Base-by-base conservation (phyloP, 2,888 invertebrate species). In the Leptopilina myrica region DNA sequence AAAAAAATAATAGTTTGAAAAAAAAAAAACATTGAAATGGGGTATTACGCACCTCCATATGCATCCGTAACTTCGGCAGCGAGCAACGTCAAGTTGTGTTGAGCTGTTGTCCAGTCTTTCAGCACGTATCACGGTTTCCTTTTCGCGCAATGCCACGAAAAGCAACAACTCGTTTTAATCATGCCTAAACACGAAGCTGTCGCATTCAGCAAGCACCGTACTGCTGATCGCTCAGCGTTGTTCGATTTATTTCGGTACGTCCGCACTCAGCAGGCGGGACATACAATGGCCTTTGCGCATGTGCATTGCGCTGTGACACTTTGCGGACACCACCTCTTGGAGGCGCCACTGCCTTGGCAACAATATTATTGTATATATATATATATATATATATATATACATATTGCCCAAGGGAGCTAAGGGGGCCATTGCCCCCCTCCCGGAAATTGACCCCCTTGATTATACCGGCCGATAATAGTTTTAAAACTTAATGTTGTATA, bases 211-310 rank as follows among this genome's bases (percentile, higher is more conserved):
- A 87, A 87, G 87, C 86, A 88, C 87, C 86, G 88, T 88, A 87
- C 89, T 88, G 87, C 88, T 87, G 86, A 86, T 86, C 88, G 86
- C 89, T 88, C 88, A 87, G 89, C 89, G 88, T 89, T 88, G 87
- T 91, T 91, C 92, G 92, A 92, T 91, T 91, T 91, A 90, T 90
- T 91, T 90, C 89, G 88, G 90, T 90, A 89, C 89, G 88, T 87
- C 88, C 87, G 87, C 87, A 88, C 88, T 88, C 88, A 86, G 87
- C 87, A 88, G 87, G 80, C 79, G 76, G 81, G 78, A 81, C 79
- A 78, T 79, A 81, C 80, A 77, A 64, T 67, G 80, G 80, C 76
- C 46, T 66, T 9, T 81, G 83, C 83, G 84, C 84, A 69, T 80
- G 81, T 80, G 80, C 80, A 76, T 77, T 78, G 79, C 82, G 79